Evolutionary conservation across 2,113 vertebrate species (phyloP), one percentile per base, ranked within the genome.

Genomic region (Salvelinus alpinus): DNA sequence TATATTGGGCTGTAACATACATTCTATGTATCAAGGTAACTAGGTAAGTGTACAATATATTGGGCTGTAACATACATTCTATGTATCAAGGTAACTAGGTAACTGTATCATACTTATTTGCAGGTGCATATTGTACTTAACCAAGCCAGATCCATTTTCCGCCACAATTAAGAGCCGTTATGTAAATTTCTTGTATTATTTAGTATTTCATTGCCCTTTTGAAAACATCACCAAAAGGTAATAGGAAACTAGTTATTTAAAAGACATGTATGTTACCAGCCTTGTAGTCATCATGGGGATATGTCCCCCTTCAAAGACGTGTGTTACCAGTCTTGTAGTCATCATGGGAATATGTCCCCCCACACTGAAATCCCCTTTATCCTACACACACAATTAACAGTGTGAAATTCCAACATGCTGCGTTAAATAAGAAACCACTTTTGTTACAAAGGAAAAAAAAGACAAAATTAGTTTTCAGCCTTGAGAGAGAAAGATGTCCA

Each of bases 381-480:
- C 92, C 92, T 92, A 80, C 77, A 54, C 44, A 71, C 82, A 88
- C 86, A 91, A 92, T 93, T 91, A 92, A 80, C 86, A 92, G 89
- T 88, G 88, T 92, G 88, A 93, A 92, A 93, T 94, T 88, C 78
- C 82, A 92, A 93, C 93, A 92, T 78, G 89, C 65, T 57, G 85
- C 86, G 88, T 91, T 91, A 94, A 93, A 85, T 86, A 90, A 89
- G 83, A 92, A 90, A 92, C 85, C 82, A 84, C 85, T 89, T 91
- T 92, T 90, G 87, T 92, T 88, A 86, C 88, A 92, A 90, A 92
- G 89, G 86, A 87, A 86, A 88, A 87, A 93, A 91, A 89, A 24
- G 3, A 80, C 67, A 78, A 71, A 54, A 59, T 12, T 18, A n/a
- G 18, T 29, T 80, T 75, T 62, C 64, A 67, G 75, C 68, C 31